Conservation (phyloP, 2,888 invertebrate genomes). For the Metopia argyrocephala region DNA sequence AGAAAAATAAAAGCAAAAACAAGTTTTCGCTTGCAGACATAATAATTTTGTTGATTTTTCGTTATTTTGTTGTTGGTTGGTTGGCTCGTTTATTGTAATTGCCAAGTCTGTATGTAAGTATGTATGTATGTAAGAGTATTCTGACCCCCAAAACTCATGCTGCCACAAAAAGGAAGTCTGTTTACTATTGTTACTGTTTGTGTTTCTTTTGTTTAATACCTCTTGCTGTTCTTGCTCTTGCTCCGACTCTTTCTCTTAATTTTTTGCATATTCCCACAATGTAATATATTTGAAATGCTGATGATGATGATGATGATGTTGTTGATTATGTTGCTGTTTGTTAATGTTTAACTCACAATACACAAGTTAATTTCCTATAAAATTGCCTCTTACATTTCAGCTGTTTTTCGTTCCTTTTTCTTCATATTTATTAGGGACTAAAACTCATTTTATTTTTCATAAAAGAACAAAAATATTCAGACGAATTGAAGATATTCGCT, state of each 20-base stretch:
- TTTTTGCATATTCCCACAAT: constrained; percentile 36
- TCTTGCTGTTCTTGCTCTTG: constrained; percentile 3
- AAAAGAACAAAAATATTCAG: neutral
- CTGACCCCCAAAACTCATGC: constrained; percentile 58
- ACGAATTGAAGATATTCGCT: constrained; percentile 7
- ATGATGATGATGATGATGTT: neutral
- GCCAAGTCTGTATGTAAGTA: no score
- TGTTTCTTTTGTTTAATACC: neutral
- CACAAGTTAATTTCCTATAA: neutral
- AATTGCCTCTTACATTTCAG: neutral
- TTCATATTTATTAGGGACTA: neutral
- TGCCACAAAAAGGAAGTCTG: constrained; percentile 46
- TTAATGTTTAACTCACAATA: constrained; percentile 1
- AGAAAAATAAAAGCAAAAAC: neutral
- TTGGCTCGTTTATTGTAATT: neutral
- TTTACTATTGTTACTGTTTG: constrained; percentile 6
- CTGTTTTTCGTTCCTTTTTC: neutral
- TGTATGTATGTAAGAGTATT: no score
- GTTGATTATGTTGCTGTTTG: neutral
- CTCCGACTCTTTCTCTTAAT: neutral
- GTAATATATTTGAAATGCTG: neutral
- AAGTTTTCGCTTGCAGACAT: constrained; percentile 37
- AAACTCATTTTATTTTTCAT: neutral
- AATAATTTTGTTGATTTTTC: neutral
- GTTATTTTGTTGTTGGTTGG: constrained; percentile 14